A percentile compares a stretch with the other conserved stretches of the same genome.
Conservation (phyloP, 1,140 invertebrate species). For the Orchestia grillus region DNA sequence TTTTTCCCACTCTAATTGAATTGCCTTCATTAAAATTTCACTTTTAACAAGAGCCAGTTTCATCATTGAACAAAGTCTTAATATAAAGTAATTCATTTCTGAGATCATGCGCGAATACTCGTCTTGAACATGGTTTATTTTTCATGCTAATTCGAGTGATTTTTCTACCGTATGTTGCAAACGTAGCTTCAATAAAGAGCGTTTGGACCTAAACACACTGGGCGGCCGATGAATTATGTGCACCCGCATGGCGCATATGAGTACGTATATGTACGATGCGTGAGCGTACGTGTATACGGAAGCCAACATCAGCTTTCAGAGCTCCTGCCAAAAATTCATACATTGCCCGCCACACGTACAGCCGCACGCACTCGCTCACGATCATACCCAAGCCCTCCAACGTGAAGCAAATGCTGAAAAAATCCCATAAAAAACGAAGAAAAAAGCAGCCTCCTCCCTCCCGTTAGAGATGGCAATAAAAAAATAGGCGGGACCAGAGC, state of each 20-base stretch:
- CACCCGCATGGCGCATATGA: neutral
- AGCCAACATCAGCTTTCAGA: neutral
- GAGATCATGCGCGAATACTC: too few species aligned
- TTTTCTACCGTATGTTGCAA: too few species aligned
- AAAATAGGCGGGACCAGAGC: slow-evolving; percentile 49
- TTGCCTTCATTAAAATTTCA: neutral
- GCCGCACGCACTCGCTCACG: neutral
- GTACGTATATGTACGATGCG: neutral
- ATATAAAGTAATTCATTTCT: neutral
- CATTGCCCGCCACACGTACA: slow-evolving; percentile 18
- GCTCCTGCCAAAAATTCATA: slow-evolving; percentile 35
- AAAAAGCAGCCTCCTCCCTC: slow-evolving; percentile 2
- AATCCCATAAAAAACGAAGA: slow-evolving; percentile 5
- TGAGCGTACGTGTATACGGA: slow-evolving; percentile 29
- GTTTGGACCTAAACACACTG: neutral
- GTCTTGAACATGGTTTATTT: too few species aligned
- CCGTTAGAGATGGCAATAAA: slow-evolving; percentile 42
- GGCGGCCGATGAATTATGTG: neutral
- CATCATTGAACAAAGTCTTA: neutral
- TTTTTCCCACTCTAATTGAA: too few species aligned
- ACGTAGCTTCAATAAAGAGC: neutral
- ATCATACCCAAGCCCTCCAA: slow-evolving; percentile 23
- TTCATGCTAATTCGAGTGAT: too few species aligned
- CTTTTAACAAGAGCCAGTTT: neutral
- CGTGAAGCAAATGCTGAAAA: slow-evolving; percentile 43